Base-by-base conservation (phyloP, 2,797 vertebrate genomes). In the Chrysocyon brachyurus region DNA sequence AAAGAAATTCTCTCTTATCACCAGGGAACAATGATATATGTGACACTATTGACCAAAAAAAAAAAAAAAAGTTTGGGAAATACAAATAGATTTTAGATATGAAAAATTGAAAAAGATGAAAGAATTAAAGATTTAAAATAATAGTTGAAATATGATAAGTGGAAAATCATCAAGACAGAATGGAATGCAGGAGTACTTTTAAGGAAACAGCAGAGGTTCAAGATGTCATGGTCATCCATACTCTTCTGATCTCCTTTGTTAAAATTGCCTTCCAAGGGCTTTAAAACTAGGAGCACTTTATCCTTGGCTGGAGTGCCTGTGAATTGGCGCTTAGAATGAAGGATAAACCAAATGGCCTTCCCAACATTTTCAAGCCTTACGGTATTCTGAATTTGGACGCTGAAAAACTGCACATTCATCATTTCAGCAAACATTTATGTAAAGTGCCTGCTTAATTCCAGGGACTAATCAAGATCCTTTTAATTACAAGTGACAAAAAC, bases 81-180 rank as follows among this genome's bases (percentile, higher is more conserved):
- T 73, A 72, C 12, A 73, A 94, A 79, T 46, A 64, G 28, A 75
- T 85, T 91, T 68, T 72, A 72, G 40, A 28, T 12, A 75, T 46
- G 66, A 90, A 87, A 96, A 86, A 78, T n/a, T 26, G 73, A 78
- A 89, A 95, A 49, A 56, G 28, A 90, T 75, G 24, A 90, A 70
- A 89, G 7, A 83, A 26, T 21, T 87, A 83, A 92, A 54, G 31
- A 52, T 81, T 84, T 59, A 75, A 95, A 91, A 79, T 49, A 81
- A 59, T 2, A 3, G 31, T 85, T 94, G 57, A 68, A 33, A 40
- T 49, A 90, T 59, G 56, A 63, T 21, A 88, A 78, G 54, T 46
- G 5, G n/a, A 49, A 91, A 68, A 68, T 28, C 28, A 28, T 75
- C 28, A 68, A 57, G 26, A 40, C 78, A 16, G 49, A 78, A 72